Evolutionary conservation across 1,140 invertebrate genomes (phyloP), one percentile per base, ranked within the genome.

Genomic region (Drosophila lowei): DNA sequence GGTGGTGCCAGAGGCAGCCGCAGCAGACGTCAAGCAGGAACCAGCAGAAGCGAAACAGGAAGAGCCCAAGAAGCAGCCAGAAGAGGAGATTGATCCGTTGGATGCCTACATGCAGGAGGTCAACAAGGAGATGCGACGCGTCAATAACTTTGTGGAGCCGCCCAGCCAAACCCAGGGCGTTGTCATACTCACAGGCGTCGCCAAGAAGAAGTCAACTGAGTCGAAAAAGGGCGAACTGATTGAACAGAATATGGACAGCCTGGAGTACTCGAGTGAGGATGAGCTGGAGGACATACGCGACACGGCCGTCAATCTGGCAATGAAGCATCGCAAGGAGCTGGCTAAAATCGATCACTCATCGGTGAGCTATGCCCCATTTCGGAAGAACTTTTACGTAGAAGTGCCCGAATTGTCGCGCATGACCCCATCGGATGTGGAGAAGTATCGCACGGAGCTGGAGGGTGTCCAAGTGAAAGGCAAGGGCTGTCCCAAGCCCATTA

Each of bases 261-360:
- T 99, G 60, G 98, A 99, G 92, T 99, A 99, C 94, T 99, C 98
- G 0, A 98, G 97, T 21, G 98, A 99, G 93, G 98, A 99, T 92
- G 98, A 99, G 92, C 94, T 96, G 34, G 98, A 99, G 91, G 98
- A 99, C 91, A 94, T 99, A 49, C 97, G 98, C 70, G 95, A 97
- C 73, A 96, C 97, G 0, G 98, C 98, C 48, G 95, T 96, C 21
- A 97, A 95, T 74, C 94, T 98, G 38, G 96, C 96, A 3, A 96
- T 96, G 63, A 97, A 97, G 90, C 96, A 97, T 88, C 96, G 95
- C 72, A 97, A 98, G 84, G 97, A 98, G 91, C 91, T 98, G 28
- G 95, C 96, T 2, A 97, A 97, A 93, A 96, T 98, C 6, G 97
- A 98, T 92, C 97, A 98, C 84, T 93, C 95, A 4, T 94, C 94